A percentile compares a stretch with the other conserved stretches of the same genome.
Evolutionary conservation across 2,113 vertebrate genomes (phyloP).

Genomic region (Asarcornis scutulata): DNA sequence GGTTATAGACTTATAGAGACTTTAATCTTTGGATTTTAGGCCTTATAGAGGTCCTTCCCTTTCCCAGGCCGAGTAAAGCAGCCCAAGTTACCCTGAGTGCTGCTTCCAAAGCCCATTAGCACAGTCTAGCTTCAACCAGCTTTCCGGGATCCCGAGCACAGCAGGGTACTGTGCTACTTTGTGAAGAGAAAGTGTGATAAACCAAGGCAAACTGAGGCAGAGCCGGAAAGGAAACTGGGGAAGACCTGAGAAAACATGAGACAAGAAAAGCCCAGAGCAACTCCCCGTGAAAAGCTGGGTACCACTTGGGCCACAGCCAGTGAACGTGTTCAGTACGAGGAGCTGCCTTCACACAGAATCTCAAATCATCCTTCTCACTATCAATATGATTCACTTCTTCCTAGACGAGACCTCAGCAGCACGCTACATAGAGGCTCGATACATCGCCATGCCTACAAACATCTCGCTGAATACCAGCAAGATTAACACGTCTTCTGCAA

Average conservation of each 20-base stretch:
- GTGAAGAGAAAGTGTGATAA: background rate
- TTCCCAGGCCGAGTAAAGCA: background rate
- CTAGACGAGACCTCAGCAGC: background rate
- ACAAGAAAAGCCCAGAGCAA: background rate
- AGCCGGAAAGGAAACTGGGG: background rate
- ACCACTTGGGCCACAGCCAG: background rate
- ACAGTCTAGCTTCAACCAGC: background rate
- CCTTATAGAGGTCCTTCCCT: background rate
- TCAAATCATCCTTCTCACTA: background rate
- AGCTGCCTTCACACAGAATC: background rate
- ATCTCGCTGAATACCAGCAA: background rate
- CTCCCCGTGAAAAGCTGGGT: background rate
- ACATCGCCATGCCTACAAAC: background rate
- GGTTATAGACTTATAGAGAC: too few species aligned
- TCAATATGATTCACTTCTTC: background rate
- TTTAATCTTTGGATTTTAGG: too few species aligned
- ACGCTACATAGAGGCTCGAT: background rate
- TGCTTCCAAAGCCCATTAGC: background rate
- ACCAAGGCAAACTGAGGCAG: background rate
- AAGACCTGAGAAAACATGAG: background rate
- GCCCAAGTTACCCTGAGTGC: background rate
- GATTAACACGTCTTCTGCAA: rapidly evolving
- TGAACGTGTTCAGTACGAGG: rapidly evolving
- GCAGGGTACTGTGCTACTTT: background rate
- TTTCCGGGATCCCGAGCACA: background rate